Percentiles rank a stretch among this genome's conserved stretches.
Conservation (phyloP, 2,888 invertebrate species). For the Cataglyphis altisquamis region DNA sequence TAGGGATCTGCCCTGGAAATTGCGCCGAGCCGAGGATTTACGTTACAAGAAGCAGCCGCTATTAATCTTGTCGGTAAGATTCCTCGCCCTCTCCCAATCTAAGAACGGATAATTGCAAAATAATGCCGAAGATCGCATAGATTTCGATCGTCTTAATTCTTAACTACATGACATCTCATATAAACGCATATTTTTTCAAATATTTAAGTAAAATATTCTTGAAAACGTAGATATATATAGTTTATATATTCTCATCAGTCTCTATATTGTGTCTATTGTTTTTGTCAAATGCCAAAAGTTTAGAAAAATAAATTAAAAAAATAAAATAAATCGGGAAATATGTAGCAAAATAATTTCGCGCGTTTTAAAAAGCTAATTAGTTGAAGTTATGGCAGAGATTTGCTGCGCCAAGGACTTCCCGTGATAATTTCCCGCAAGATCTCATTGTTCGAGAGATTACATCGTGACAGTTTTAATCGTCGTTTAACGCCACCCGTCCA, state of each 20-base stretch:
- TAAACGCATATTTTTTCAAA: not conserved
- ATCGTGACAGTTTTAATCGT: conserved; percentile 54
- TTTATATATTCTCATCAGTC: not conserved
- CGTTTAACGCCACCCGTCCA: conserved; percentile 61
- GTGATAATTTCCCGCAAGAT: conserved; percentile 40
- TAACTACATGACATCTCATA: not conserved
- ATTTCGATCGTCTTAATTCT: conserved; percentile 18
- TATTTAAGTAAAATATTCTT: not conserved
- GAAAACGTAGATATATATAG: not conserved
- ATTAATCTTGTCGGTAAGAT: conserved; percentile 57
- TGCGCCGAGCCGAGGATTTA: conserved; percentile 65
- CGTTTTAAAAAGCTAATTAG: not conserved
- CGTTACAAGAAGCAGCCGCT: conserved; percentile 62
- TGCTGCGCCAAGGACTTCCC: conserved; percentile 15
- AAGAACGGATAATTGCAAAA: conserved; percentile 52
- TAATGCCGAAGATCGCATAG: conserved; percentile 30
- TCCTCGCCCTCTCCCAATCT: not conserved
- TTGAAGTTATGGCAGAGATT: conserved; percentile 1
- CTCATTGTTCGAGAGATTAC: conserved; percentile 31
- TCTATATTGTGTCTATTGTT: not conserved
- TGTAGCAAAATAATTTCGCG: not conserved
- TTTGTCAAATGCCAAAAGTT: not conserved
- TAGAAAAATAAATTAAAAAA: not conserved
- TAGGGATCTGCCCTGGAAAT: conserved; percentile 67
- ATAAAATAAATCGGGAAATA: not conserved